Conservation (phyloP, 2,888 invertebrate genomes). For the Kuschelorhynchus macadamiae region DNA sequence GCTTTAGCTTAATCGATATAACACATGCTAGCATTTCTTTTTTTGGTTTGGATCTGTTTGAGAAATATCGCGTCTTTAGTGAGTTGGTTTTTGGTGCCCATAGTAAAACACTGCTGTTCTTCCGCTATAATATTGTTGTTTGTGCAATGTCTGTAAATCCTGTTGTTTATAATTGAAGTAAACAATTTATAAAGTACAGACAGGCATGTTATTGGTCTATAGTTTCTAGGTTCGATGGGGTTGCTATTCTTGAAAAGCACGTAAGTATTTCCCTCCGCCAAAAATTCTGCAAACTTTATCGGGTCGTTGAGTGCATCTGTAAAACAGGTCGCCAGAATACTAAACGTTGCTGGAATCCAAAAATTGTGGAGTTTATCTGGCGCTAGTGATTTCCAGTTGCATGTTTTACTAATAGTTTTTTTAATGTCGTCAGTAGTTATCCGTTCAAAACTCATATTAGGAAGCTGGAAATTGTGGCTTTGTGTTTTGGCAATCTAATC, state of each 20-base stretch:
- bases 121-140: constrained; percentile 1
- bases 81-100: not conserved
- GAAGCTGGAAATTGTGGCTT: no score
- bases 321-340: no score
- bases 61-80: not conserved
- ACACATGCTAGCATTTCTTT: not conserved
- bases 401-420: not conserved
- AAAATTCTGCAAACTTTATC: not conserved
- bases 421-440: no score
- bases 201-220: constrained; percentile 6
- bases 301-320: not conserved
- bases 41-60: not conserved
- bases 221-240: not conserved
- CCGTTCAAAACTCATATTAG: no score
- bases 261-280: constrained; percentile 4
- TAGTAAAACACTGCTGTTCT: not conserved
- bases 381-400: not conserved
- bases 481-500: no score
- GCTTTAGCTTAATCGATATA: not conserved
- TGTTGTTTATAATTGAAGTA: constrained; percentile 2
- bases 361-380: constrained; percentile 1
- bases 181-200: not conserved
- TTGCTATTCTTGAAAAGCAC: not conserved
- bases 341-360: not conserved
- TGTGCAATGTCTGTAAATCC: not conserved